These are phyloP conservation scores for Phaethornis superciliosus DNA, from an alignment of 2,113 vertebrate genomes.

Conservation along the genomic window DNA sequence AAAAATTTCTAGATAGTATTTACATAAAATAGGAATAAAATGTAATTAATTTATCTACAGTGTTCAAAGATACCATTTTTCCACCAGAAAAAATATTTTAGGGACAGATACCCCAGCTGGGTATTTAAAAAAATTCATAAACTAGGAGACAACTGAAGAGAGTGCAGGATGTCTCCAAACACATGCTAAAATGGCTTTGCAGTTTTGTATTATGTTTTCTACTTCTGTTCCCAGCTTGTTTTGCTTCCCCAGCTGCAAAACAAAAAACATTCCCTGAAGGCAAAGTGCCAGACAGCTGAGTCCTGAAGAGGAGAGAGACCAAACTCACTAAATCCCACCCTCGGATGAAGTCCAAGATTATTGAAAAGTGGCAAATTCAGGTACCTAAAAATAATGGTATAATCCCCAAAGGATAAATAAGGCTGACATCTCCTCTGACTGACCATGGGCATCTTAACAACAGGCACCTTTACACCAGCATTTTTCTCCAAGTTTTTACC, in stretches of 20 bases:
- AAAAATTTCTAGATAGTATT: neutral
- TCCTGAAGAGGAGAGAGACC: neutral
- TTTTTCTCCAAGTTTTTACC: neutral
- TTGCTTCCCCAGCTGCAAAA: neutral
- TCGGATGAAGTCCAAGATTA: neutral
- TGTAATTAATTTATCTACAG: neutral
- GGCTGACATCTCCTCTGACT: neutral
- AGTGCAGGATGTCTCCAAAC: neutral
- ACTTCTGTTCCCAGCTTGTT: neutral
- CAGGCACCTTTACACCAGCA: accelerated
- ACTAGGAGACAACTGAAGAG: neutral
- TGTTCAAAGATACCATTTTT: neutral
- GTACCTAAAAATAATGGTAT: neutral
- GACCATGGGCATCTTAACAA: accelerated
- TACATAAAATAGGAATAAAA: neutral
- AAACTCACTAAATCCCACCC: neutral
- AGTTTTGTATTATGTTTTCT: neutral
- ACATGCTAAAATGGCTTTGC: neutral
- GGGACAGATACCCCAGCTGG: neutral
- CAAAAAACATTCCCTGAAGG: neutral
- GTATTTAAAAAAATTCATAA: neutral
- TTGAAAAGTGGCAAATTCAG: neutral
- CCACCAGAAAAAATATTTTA: neutral
- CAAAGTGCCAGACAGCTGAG: neutral
- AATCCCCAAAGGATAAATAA: neutral